Evolutionary conservation across 2,888 invertebrate genomes (phyloP).

Genomic region (Abscondita cerata): DNA sequence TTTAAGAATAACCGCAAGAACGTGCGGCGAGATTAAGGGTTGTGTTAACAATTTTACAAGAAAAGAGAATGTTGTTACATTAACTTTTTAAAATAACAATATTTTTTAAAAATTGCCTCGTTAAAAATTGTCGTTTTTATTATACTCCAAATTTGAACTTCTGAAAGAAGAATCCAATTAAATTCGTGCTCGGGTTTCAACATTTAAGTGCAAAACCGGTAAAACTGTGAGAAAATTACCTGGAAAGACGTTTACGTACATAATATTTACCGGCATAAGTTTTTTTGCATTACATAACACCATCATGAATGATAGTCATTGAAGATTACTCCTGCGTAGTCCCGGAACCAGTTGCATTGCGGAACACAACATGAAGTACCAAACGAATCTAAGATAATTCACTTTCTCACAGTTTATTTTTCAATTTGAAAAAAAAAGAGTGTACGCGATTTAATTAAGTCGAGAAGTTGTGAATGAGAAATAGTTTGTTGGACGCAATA

Average conservation of each 20-base stretch:
- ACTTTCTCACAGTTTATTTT: slow-evolving; percentile 4
- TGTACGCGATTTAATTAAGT: slow-evolving; percentile 2
- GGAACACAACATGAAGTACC: neutral
- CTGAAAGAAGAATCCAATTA: slow-evolving; percentile 2
- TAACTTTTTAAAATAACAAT: too few species aligned
- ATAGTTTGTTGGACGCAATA: neutral
- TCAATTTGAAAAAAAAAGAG: neutral
- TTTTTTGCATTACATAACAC: slow-evolving; percentile 2
- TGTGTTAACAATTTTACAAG: slow-evolving; percentile 2
- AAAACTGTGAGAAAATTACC: slow-evolving; percentile 18
- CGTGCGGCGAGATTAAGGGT: slow-evolving; percentile 1
- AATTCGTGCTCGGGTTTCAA: slow-evolving; percentile 7
- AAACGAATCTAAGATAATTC: slow-evolving; percentile 1
- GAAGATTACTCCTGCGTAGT: neutral
- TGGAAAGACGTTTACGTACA: slow-evolving; percentile 6
- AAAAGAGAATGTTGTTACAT: neutral
- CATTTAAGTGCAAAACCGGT: slow-evolving; percentile 5
- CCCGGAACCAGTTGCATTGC: neutral
- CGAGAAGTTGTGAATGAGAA: slow-evolving; percentile 6
- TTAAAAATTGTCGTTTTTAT: too few species aligned
- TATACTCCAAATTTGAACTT: too few species aligned
- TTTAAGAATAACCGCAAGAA: slow-evolving; percentile 8
- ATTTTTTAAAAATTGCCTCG: too few species aligned
- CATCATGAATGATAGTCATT: slow-evolving; percentile 4
- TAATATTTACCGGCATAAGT: slow-evolving; percentile 2